Evolutionary conservation across 1,140 invertebrate species (phyloP).

Genomic region (Drosophila trapezifrons): DNA sequence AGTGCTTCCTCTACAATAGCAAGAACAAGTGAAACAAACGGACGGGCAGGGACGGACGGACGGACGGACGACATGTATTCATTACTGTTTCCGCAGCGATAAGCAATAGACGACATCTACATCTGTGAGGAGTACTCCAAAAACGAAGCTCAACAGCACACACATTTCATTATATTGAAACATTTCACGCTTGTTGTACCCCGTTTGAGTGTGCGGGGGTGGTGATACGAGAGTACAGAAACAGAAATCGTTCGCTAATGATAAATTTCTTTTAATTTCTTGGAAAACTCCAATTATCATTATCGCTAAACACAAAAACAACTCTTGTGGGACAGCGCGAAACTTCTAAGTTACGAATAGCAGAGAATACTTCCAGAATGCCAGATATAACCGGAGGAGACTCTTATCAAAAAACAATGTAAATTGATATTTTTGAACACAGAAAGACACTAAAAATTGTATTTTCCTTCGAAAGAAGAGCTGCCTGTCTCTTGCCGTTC

Average conservation of each 20-base stretch:
- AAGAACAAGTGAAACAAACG: conserved; percentile 24
- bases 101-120: conserved; percentile 63
- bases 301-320: conserved; percentile 69
- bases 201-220: conserved; percentile 7
- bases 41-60: conserved; percentile 18
- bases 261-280: conserved; percentile 79
- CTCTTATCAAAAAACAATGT: conserved; percentile 65
- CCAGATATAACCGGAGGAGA: conserved; percentile 5
- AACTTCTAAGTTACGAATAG: conserved; percentile 60
- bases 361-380: conserved; percentile 59
- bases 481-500: background rate
- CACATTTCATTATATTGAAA: conserved; percentile 73
- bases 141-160: conserved; percentile 45
- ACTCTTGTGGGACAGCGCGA: conserved; percentile 37
- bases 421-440: conserved; percentile 75
- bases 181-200: conserved; percentile 34
- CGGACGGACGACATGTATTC: conserved; percentile 64
- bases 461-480: conserved; percentile 15
- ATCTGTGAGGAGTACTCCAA: conserved; percentile 41
- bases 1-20: conserved; percentile 35
- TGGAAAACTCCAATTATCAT: conserved; percentile 79
- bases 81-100: conserved; percentile 81
- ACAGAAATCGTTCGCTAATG: conserved; percentile 66
- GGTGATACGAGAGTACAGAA: conserved; percentile 13
- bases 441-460: conserved; percentile 71